Base-by-base conservation (phyloP, 2,888 invertebrate genomes). In the Dasysyrphus albostriatus region DNA sequence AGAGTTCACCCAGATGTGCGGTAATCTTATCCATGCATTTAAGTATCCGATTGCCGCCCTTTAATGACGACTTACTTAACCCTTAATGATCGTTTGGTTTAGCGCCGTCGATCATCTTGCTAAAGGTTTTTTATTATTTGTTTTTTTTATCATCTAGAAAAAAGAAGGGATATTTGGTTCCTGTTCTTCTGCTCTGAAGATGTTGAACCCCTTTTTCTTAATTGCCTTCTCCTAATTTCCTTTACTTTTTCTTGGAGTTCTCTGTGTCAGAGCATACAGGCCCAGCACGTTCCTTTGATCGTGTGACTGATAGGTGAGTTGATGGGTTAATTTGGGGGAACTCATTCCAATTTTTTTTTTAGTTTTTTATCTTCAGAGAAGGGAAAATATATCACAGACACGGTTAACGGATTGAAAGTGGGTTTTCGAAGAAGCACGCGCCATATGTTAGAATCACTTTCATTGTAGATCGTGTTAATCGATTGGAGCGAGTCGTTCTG, bases 261-360 rank as follows among this genome's bases (percentile, higher is more conserved):
- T 63, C 56, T 74, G 5, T 34, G 37, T n/a, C 54, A n/a, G 14
- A 47, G 56, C 34, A 44, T 37, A 54, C 42, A 12, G 37, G 24
- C 34, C 61, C 56, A 54, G 77, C 85, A 87, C 77, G 85, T 79
- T 87, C 72, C 61, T 65, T 56, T 74, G 87, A 88, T 88, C 83
- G 87, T 88, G 87, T 88, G 87, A 78, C 87, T 83, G 83, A 88
- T 88, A 83, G 78, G 75, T 87, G 76, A 88, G 87, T 76, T 88
- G 87, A 88, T 88, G 87, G 83, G 83, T 87, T 83, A 88, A 88
- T 88, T 88, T 88, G 83, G 78, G 87, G 87, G 73, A 82, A 85
- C 82, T 74, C 77, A 51, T 69, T 56, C 44, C 24, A 12, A 56
- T 44, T 49, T 49, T 70, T 58, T 74, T 82, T 32, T 32, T 32